Evolutionary conservation across 1,140 invertebrate species (phyloP).

Genomic region (Ctenoplectra terminalis): DNA sequence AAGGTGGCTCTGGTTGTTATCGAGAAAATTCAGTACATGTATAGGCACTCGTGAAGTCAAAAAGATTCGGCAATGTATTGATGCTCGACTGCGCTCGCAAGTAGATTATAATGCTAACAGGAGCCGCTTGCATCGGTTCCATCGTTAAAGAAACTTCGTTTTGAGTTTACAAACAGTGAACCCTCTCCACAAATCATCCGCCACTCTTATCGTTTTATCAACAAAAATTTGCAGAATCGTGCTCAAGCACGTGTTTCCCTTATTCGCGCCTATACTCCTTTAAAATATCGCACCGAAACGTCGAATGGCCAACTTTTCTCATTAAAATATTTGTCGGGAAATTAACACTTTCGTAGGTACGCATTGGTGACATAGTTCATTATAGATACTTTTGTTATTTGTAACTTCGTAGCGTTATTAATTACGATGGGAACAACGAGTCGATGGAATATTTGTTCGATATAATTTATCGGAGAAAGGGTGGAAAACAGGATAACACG

Average conservation of each 20-base stretch:
- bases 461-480: not conserved
- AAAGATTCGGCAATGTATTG: no score
- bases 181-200: not conserved
- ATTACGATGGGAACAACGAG: not conserved
- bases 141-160: no score
- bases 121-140: no score
- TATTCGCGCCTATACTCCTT: not conserved
- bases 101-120: no score
- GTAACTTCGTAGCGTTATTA: not conserved
- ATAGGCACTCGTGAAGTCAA: no score
- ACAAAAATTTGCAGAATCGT: conserved; percentile 11
- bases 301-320: not conserved
- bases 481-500: no score
- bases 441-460: not conserved
- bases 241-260: not conserved
- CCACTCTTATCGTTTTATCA: not conserved
- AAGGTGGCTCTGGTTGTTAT: no score
- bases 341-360: not conserved
- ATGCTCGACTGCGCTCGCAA: no score
- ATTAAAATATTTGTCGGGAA: not conserved
- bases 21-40: no score
- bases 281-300: not conserved
- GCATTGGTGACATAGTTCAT: not conserved
- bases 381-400: not conserved
- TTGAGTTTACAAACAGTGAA: no score